Evolutionary conservation across 2,888 invertebrate genomes (phyloP).

Genomic region (Coremacera marginata): DNA sequence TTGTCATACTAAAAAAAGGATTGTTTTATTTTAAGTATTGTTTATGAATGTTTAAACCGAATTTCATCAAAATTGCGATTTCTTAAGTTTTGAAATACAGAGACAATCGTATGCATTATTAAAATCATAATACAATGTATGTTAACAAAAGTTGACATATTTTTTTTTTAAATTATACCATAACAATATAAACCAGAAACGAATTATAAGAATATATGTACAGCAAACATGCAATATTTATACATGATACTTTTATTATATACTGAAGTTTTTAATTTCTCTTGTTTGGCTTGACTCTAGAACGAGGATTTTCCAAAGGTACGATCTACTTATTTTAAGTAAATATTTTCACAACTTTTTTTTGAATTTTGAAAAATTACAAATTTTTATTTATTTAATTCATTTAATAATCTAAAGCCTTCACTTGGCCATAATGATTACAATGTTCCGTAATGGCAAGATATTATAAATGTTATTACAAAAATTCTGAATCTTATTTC

Average conservation of each 20-base stretch:
- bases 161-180: background rate
- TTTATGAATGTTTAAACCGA: background rate
- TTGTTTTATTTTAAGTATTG: background rate
- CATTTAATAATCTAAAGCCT: too few relatives aligned
- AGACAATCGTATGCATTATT: slow-evolving; percentile 17
- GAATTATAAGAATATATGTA: slow-evolving; percentile 7
- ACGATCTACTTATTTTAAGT: too few relatives aligned
- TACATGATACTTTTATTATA: background rate
- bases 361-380: too few relatives aligned
- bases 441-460: too few relatives aligned
- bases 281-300: too few relatives aligned
- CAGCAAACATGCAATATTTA: slow-evolving; percentile 22
- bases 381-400: too few relatives aligned
- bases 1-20: background rate
- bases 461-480: too few relatives aligned
- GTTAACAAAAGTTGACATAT: background rate
- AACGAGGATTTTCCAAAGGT: too few relatives aligned
- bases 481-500: too few relatives aligned
- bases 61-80: background rate
- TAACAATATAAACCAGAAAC: slow-evolving; percentile 11
- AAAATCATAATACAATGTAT: background rate
- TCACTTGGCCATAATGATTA: too few relatives aligned
- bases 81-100: background rate
- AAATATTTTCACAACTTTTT: too few relatives aligned
- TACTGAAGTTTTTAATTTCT: background rate